Percentiles rank a stretch among this genome's conserved stretches.
Evolutionary conservation across 1,140 invertebrate species (phyloP).

Genomic region (Sesamia nonagrioides): DNA sequence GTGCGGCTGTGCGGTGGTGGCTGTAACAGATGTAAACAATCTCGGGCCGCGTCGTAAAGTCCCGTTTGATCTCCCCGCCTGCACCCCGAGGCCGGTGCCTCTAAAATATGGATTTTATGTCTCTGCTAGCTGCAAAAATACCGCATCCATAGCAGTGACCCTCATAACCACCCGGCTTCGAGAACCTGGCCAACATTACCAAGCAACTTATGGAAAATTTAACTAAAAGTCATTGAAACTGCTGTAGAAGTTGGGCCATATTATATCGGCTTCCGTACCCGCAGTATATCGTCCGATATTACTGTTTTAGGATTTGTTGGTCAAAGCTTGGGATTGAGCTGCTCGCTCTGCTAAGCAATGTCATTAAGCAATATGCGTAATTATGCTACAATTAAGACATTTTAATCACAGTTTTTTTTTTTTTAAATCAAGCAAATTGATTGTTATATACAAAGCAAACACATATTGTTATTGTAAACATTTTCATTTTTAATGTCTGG

Average conservation of each 20-base stretch:
- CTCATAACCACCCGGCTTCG: slow-evolving; percentile 63
- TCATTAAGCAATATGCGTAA: no score
- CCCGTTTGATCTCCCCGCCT: slow-evolving; percentile 82
- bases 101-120: slow-evolving; percentile 86
- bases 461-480: no score
- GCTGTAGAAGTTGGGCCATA: neutral
- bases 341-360: no score
- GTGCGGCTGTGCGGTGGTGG: slow-evolving; percentile 76
- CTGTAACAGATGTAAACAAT: slow-evolving; percentile 86
- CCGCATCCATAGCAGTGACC: slow-evolving; percentile 76
- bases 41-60: slow-evolving; percentile 81
- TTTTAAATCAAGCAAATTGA: no score
- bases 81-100: slow-evolving; percentile 64
- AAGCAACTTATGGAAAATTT: slow-evolving; percentile 44
- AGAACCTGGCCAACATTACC: slow-evolving; percentile 33
- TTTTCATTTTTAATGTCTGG: no score
- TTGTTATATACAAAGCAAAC: no score
- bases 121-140: slow-evolving; percentile 76
- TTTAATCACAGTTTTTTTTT: no score
- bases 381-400: no score
- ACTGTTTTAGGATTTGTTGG: no score
- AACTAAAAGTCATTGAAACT: slow-evolving; percentile 35
- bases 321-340: no score
- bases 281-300: neutral
- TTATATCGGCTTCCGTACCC: slow-evolving; percentile 1